Evolutionary conservation across 2,888 invertebrate species (phyloP).

Genomic region (Buathra laborator): DNA sequence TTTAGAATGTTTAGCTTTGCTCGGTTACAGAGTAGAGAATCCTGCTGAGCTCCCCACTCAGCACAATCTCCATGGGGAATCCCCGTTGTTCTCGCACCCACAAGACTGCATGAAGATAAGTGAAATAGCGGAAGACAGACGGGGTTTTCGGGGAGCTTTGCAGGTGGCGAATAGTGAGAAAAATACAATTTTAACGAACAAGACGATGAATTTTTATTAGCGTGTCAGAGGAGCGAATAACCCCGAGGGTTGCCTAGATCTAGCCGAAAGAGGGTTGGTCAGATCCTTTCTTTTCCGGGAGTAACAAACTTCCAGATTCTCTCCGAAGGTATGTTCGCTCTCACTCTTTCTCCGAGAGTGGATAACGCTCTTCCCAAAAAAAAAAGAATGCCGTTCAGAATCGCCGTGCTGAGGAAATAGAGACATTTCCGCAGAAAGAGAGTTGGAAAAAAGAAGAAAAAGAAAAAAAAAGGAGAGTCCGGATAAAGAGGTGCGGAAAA

Average conservation of each 20-base stretch:
- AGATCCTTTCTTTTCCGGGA: conserved; percentile 3
- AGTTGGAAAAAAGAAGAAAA: conserved; percentile 29
- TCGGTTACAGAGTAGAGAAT: not conserved
- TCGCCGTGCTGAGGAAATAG: conserved; percentile 50
- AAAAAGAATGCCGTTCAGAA: conserved; percentile 28
- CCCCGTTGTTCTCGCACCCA: not conserved
- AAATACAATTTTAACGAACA: conserved; percentile 47
- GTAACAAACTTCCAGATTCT: conserved; percentile 51
- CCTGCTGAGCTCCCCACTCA: not conserved
- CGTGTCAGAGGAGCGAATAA: conserved; percentile 1
- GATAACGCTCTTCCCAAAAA: conserved; percentile 45
- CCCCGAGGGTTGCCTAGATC: not conserved
- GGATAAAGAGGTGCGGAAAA: conserved; percentile 58
- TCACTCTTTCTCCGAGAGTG: conserved; percentile 26
- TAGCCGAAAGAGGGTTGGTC: conserved; percentile 30
- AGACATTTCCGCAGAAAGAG: conserved; percentile 53
- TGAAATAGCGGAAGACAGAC: not conserved
- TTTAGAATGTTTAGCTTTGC: not conserved
- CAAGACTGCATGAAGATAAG: conserved; percentile 8
- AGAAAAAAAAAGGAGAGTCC: conserved; percentile 29
- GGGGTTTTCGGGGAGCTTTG: not conserved
- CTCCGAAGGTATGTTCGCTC: conserved; percentile 1
- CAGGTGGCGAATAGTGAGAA: conserved; percentile 45
- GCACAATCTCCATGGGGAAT: not conserved
- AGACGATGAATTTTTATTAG: conserved; percentile 60